Evolutionary conservation across 2,113 vertebrate genomes (phyloP).

Genomic region (Pygoscelis antarcticus): DNA sequence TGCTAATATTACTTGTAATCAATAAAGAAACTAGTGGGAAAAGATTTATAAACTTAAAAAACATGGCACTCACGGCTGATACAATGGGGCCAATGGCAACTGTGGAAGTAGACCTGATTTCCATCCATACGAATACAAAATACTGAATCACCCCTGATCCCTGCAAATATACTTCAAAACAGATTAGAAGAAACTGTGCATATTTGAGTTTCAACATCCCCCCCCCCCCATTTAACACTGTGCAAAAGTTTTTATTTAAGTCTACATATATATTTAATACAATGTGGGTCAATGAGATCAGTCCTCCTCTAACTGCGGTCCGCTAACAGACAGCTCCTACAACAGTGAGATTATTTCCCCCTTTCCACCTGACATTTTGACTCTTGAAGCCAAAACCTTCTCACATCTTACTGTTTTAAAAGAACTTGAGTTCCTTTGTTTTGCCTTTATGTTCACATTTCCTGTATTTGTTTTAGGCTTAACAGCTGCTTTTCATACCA

Average conservation of each 20-base stretch:
- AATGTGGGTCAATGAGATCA: background rate
- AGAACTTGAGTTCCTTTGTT: conserved; percentile 7
- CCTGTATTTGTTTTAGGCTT: conserved; percentile 53
- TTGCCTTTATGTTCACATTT: conserved; percentile 27
- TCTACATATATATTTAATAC: conserved; percentile 40
- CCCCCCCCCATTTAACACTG: conserved; percentile 54
- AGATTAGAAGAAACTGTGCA: conserved; percentile 63
- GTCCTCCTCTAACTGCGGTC: background rate
- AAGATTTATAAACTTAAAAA: background rate
- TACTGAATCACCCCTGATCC: conserved; percentile 61
- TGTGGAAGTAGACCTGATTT: conserved; percentile 51
- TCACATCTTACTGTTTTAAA: background rate
- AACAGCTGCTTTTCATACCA: conserved; percentile 9
- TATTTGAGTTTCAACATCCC: background rate
- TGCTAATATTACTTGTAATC: background rate
- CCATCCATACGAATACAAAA: conserved; percentile 37
- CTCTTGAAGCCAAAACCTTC: conserved; percentile 10
- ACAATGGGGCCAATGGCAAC: conserved; percentile 13
- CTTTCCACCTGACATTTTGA: background rate
- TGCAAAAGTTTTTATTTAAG: conserved; percentile 47
- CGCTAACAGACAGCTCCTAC: background rate
- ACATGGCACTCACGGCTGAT: background rate
- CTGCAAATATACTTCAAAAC: conserved; percentile 67
- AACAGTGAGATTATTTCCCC: background rate
- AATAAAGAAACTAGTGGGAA: background rate